Conservation (phyloP, 1,140 invertebrate species). For the Limonius californicus region DNA sequence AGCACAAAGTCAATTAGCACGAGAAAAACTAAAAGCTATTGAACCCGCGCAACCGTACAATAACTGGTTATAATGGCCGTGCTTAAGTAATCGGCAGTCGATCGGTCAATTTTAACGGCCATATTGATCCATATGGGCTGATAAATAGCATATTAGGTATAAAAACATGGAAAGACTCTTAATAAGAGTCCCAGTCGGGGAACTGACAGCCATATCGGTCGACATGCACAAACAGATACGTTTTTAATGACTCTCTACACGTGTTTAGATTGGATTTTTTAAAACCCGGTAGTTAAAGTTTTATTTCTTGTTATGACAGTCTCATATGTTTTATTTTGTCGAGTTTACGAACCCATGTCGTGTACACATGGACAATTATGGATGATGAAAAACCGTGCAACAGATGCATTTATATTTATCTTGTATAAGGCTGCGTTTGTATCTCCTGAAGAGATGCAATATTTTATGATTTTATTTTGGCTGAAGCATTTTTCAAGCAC, state of each 20-base stretch:
- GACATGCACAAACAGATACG: constrained; percentile 2
- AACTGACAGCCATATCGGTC: constrained; percentile 5
- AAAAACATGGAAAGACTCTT: constrained; percentile 6
- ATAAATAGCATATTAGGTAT: neutral
- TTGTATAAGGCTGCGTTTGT: neutral
- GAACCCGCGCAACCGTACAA: neutral
- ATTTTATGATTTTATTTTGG: too few relatives aligned
- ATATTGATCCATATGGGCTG: neutral
- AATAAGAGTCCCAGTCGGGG: neutral
- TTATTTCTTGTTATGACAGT: constrained; percentile 10
- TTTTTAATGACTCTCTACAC: constrained; percentile 10
- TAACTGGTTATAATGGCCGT: neutral
- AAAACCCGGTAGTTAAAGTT: constrained; percentile 12
- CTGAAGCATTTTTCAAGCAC: too few relatives aligned
- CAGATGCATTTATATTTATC: constrained; percentile 3
- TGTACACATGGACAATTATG: constrained; percentile 7
- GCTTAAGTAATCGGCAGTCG: neutral
- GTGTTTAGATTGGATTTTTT: constrained; percentile 10
- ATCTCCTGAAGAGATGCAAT: neutral
- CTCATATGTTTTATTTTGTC: neutral
- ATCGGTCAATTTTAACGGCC: neutral
- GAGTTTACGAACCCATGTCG: neutral
- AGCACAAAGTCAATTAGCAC: neutral
- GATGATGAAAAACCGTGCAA: constrained; percentile 4
- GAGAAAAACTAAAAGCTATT: neutral